These are phyloP conservation scores for Microvelia longipes DNA, from an alignment of 1,140 invertebrate genomes.

Conservation along the genomic window DNA sequence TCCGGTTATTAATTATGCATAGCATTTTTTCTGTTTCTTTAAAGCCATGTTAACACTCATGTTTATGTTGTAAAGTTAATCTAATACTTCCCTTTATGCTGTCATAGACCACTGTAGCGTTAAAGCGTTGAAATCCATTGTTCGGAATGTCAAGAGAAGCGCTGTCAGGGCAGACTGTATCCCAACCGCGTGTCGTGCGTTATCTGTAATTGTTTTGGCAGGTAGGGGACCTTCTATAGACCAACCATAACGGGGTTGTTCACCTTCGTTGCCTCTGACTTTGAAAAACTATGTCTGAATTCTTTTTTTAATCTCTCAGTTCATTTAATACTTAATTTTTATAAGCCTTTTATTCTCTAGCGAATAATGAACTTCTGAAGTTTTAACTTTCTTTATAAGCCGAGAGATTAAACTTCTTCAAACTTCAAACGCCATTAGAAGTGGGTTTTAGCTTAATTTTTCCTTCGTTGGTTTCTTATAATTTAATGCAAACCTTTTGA, in stretches of 20 bases:
- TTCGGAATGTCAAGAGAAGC: background rate
- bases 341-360: background rate
- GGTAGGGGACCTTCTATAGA: background rate
- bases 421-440: background rate
- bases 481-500: no score
- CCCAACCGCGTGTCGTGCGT: background rate
- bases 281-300: background rate
- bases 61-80: background rate
- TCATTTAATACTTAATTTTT: background rate
- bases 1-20: no score
- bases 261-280: background rate
- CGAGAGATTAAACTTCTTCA: background rate
- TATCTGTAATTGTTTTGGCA: background rate
- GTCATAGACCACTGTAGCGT: background rate
- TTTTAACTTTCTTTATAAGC: background rate
- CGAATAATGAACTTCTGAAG: background rate
- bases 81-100: background rate
- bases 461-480: no score
- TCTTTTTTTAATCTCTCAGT: background rate
- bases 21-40: no score
- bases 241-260: background rate
- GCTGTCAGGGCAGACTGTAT: background rate
- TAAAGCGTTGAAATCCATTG: background rate
- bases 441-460: background rate
- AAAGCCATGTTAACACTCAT: no score